Base-by-base conservation (phyloP, 2,113 vertebrate genomes). In the Paramormyrops kingsleyae region DNA sequence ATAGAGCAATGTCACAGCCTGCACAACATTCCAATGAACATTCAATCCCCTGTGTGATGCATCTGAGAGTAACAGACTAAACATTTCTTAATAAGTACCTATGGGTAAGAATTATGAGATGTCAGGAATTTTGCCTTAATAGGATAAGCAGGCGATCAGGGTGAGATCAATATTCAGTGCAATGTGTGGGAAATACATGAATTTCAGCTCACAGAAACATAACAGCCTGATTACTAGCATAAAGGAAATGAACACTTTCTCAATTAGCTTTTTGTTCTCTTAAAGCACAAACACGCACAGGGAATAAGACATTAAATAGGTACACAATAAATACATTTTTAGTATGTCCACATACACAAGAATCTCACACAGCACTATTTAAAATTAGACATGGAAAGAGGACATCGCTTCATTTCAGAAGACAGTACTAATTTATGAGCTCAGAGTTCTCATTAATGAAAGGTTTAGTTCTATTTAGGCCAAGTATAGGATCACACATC, bases 11-110 rank as follows among this genome's bases (percentile, higher is more conserved):
- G 80, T 19, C 83, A 87, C 91, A 87, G 91, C 77, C 77, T 12
- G 89, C 35, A 89, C 85, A 8, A 87, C 52, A 88, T 94, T 74
- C 80, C 87, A 91, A 91, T 91, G n/a, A 91, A 91, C 56, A 19
- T 12, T 59, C 89, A 80, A 91, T 89, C 88, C 1, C 9, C 74
- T 92, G 47, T 90, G 91, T 42, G 88, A 86, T 74, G 35, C 56
- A 89, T 90, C 90, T 90, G 49, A 0, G 90, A 91, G 7, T 49
- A 5, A 52, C 5, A 85, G 66, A 80, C 91, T 0, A 42, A 2
- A 89, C 84, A 27, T 8, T 27, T 83, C 88, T 87, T 90, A 89
- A 10, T 83, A 85, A 88, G 50, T 15, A 83, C 83, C 59, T 83
- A 87, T 17, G 5, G 89, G 88, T 84, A 17, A 83, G 17, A 31